A percentile compares a stretch with the other conserved stretches of the same genome.
These are phyloP conservation scores for Prionchulus punctatus DNA, from an alignment of 2,888 invertebrate genomes.

Conservation along the genomic window DNA sequence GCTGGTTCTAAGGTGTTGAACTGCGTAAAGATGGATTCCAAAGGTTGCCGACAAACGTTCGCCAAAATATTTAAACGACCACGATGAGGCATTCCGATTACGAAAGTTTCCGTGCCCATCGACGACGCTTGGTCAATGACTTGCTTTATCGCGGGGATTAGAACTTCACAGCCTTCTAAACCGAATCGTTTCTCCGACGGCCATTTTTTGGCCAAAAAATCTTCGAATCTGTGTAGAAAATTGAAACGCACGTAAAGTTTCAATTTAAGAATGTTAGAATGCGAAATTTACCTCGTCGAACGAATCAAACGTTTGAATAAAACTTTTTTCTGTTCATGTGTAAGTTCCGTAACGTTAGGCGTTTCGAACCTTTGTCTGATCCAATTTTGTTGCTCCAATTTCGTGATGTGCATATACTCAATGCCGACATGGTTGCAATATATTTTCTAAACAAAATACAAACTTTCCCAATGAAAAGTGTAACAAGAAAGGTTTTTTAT, in stretches of 20 bases:
- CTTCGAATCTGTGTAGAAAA: slow-evolving; percentile 54
- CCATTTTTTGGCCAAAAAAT: slow-evolving; percentile 88
- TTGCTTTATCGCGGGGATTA: slow-evolving; percentile 93
- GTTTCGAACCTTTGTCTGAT: slow-evolving; percentile 88
- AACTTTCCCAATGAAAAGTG: neutral
- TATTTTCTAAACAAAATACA: slow-evolving; percentile 43
- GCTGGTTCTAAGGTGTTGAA: slow-evolving; percentile 34
- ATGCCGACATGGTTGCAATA: slow-evolving; percentile 96
- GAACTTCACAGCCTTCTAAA: slow-evolving; percentile 88
- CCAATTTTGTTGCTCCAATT: slow-evolving; percentile 96
- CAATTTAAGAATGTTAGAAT: neutral
- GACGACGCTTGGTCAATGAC: slow-evolving; percentile 85
- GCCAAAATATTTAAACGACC: slow-evolving; percentile 68
- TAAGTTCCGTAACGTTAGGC: slow-evolving; percentile 61
- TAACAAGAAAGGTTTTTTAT: neutral
- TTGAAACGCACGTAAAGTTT: neutral
- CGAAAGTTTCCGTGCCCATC: slow-evolving; percentile 79
- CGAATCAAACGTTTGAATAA: slow-evolving; percentile 83
- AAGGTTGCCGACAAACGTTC: slow-evolving; percentile 61
- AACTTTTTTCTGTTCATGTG: slow-evolving; percentile 72
- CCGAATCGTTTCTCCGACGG: slow-evolving; percentile 96
- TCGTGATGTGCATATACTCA: slow-evolving; percentile 99
- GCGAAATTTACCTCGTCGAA: slow-evolving; percentile 45
- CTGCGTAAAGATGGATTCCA: slow-evolving; percentile 37
- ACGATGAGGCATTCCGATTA: slow-evolving; percentile 71